phyloP scores from a whole-genome alignment of 2,888 invertebrate species.

The Spilosoma lubricipeda region DNA sequence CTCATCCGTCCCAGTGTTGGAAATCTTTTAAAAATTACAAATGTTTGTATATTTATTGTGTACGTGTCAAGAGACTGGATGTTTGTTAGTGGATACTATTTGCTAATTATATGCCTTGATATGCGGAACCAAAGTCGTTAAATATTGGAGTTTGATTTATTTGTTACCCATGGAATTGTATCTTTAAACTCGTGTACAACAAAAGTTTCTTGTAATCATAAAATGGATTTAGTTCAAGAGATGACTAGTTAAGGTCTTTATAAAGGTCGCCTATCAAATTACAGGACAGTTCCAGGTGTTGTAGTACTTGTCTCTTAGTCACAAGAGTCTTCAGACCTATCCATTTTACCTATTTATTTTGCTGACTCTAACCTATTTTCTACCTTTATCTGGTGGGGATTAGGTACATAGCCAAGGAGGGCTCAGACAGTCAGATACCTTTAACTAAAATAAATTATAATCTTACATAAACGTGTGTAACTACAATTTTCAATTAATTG shows the following conservation, averaged over 20 bases:
- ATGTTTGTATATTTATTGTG: constrained; percentile 75
- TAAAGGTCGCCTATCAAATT: background rate
- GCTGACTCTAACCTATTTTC: background rate
- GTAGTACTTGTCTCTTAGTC: background rate
- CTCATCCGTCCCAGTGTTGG: constrained; percentile 65
- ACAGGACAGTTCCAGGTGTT: background rate
- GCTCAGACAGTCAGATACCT: too few species aligned
- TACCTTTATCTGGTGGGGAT: background rate
- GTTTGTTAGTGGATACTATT: constrained; percentile 67
- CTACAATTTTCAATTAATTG: too few species aligned
- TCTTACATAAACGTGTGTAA: too few species aligned
- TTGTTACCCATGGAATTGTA: constrained; percentile 9
- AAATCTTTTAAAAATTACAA: constrained; percentile 83
- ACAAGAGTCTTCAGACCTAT: background rate
- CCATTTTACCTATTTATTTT: background rate
- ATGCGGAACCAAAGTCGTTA: constrained; percentile 44
- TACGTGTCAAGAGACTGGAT: constrained; percentile 65
- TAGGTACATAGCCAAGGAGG: background rate
- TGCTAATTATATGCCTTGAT: constrained; percentile 77
- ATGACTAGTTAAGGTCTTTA: background rate
- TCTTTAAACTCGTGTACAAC: background rate
- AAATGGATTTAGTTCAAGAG: background rate
- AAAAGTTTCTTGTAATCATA: background rate
- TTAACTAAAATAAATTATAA: too few species aligned
- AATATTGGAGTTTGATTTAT: constrained; percentile 28